A percentile compares a stretch with the other conserved stretches of the same genome.
These are phyloP conservation scores for Vipera ursinii DNA, from an alignment of 2,797 vertebrate species.

Conservation along the genomic window DNA sequence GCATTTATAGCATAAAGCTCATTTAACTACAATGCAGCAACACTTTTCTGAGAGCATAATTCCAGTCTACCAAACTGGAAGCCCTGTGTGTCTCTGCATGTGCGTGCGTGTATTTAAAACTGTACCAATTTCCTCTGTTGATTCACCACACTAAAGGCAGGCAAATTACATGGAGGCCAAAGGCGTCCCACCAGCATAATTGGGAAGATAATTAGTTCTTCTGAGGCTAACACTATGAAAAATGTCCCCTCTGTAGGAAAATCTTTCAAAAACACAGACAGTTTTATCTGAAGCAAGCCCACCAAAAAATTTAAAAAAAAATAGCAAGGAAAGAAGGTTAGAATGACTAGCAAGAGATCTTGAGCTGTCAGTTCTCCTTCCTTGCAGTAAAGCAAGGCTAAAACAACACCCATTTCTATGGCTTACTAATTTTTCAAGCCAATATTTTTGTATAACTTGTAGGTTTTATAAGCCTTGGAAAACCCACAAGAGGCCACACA, in stretches of 20 bases:
- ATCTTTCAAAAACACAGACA: constrained; percentile 47
- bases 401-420: constrained; percentile 78
- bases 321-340: constrained; percentile 66
- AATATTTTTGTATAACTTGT: constrained; percentile 82
- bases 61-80: not conserved
- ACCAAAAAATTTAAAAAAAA: constrained; percentile 53
- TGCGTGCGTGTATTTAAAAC: not conserved
- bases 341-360: constrained; percentile 59
- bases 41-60: not conserved
- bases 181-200: not conserved
- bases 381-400: constrained; percentile 75
- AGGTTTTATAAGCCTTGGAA: constrained; percentile 76
- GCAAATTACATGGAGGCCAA: not conserved
- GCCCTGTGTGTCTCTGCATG: not conserved
- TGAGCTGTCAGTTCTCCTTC: constrained; percentile 73
- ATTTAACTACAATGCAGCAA: not conserved
- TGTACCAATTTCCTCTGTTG: not conserved
- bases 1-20: not conserved
- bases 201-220: constrained; percentile 6
- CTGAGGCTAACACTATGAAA: not conserved
- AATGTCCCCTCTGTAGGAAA: constrained; percentile 41
- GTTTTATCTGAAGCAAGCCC: constrained; percentile 53
- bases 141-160: not conserved
- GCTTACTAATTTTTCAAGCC: constrained; percentile 81
- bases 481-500: constrained; percentile 75